Percentiles rank a stretch among this genome's conserved stretches.
These are phyloP conservation scores for Ceryle rudis DNA, from an alignment of 2,797 vertebrate species.

Conservation along the genomic window DNA sequence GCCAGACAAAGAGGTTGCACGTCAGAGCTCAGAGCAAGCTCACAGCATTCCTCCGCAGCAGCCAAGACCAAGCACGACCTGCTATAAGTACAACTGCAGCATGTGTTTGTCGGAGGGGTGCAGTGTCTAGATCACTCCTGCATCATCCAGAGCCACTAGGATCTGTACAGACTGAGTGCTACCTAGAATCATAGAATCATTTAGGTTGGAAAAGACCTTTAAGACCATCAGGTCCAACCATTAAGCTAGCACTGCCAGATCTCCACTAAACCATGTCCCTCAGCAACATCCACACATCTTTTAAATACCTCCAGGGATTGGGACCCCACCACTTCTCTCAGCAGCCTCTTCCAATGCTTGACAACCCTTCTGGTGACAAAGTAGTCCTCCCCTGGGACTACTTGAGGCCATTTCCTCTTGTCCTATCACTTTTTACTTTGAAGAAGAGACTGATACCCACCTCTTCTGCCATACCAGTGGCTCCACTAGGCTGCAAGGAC, in stretches of 20 bases:
- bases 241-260: background rate
- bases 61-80: accelerated
- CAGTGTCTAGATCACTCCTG: accelerated
- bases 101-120: accelerated
- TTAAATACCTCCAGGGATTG: background rate
- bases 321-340: background rate
- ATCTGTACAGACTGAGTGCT: background rate
- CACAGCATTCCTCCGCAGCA: background rate
- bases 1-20: too few species aligned
- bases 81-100: accelerated
- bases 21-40: background rate
- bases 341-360: background rate
- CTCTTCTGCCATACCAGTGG: accelerated
- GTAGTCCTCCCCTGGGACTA: background rate
- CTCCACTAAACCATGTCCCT: background rate
- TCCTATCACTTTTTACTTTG: background rate
- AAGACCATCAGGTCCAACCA: background rate
- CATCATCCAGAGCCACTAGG: accelerated
- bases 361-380: background rate
- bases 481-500: accelerated
- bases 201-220: background rate
- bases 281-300: background rate
- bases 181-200: background rate
- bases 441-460: background rate
- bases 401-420: background rate